Evolutionary conservation across 2,113 vertebrate species (phyloP).

Genomic region (Chloropsis hardwickii): DNA sequence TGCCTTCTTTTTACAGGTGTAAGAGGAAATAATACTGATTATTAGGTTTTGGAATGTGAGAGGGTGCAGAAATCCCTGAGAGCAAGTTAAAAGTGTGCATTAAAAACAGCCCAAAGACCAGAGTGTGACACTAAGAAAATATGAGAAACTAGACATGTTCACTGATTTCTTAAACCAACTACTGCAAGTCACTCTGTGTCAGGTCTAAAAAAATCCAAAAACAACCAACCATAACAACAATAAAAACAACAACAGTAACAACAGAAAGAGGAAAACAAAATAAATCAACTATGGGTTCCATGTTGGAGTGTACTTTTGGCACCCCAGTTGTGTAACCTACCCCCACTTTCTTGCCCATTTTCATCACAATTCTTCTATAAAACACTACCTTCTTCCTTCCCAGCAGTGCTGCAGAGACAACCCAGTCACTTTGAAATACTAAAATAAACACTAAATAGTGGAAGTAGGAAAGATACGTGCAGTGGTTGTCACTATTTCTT

Average conservation of each 20-base stretch:
- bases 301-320: accelerated
- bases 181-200: not conserved
- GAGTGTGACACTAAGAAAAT: not conserved
- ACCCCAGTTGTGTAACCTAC: not conserved
- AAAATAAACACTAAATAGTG: too few relatives aligned
- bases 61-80: not conserved
- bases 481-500: not conserved
- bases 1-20: not conserved
- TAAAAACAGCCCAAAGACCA: not conserved
- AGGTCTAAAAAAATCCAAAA: not conserved
- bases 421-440: not conserved
- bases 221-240: not conserved
- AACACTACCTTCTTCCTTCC: not conserved
- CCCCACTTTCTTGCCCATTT: not conserved
- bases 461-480: not conserved
- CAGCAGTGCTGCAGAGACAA: not conserved
- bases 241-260: not conserved
- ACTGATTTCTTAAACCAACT: not conserved
- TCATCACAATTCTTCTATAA: not conserved
- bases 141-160: not conserved
- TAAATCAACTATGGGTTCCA: not conserved
- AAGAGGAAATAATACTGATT: not conserved
- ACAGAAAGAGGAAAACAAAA: not conserved
- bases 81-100: not conserved
- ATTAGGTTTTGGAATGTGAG: not conserved